Conservation (phyloP, 2,113 vertebrate genomes). For the Kryptolebias marmoratus region DNA sequence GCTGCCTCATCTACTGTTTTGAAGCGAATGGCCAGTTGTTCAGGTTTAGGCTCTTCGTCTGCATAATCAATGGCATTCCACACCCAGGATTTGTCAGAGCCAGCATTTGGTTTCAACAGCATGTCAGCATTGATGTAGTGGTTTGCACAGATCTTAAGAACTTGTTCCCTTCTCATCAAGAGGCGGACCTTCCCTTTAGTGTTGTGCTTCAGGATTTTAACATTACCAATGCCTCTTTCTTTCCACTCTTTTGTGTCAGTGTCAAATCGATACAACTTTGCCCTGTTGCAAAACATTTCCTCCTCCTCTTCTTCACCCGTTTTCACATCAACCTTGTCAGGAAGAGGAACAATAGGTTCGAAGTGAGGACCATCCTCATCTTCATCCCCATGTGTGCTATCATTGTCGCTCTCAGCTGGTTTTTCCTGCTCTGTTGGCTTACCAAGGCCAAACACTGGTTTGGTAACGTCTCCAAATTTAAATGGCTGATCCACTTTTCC, state of each 20-base stretch:
- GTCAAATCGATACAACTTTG: constrained; percentile 95
- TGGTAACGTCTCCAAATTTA: constrained; percentile 78
- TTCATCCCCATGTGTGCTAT: constrained; percentile 87
- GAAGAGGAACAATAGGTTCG: constrained; percentile 96
- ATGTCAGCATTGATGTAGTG: constrained; percentile 95
- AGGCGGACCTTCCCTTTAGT: constrained; percentile 92
- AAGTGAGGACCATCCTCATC: constrained; percentile 98
- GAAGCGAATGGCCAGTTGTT: constrained; percentile 95
- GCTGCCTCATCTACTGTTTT: constrained; percentile 94
- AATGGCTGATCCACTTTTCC: constrained; percentile 82
- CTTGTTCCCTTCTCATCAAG: constrained; percentile 96
- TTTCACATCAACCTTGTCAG: constrained; percentile 97
- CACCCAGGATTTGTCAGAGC: constrained; percentile 95
- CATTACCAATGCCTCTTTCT: constrained; percentile 92
- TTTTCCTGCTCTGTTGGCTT: constrained; percentile 72
- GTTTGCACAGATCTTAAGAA: constrained; percentile 98
- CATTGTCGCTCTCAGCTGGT: constrained; percentile 86
- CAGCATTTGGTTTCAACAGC: constrained; percentile 89
- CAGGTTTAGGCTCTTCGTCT: constrained; percentile 90
- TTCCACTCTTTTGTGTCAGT: constrained; percentile 95
- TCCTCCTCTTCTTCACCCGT: constrained; percentile 98
- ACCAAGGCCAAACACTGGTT: constrained; percentile 72
- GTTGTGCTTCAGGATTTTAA: constrained; percentile 95
- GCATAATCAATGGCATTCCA: constrained; percentile 98
- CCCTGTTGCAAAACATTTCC: constrained; percentile 94